phyloP scores from a whole-genome alignment of 2,888 invertebrate genomes.

The Tetranychus truncatus region DNA sequence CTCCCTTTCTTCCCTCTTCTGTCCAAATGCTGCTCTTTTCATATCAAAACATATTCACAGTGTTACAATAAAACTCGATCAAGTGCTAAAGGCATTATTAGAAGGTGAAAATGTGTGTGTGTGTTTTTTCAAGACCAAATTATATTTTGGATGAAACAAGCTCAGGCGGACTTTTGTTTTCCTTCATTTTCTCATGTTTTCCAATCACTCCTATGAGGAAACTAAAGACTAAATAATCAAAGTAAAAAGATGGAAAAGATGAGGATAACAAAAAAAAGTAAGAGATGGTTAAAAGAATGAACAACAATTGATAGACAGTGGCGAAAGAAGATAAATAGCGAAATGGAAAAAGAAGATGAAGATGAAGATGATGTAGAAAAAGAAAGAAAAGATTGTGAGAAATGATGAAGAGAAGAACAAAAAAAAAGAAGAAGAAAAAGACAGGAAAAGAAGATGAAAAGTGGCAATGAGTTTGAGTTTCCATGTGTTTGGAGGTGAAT shows the following conservation, averaged over 20 bases:
- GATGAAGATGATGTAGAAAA: not conserved
- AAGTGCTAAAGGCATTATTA: not conserved
- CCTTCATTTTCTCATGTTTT: not conserved
- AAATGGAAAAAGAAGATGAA: not conserved
- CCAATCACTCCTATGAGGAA: not conserved
- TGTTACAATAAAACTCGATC: not conserved
- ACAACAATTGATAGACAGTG: not conserved
- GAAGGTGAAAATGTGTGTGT: not conserved
- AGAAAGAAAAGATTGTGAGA: conserved; percentile 2
- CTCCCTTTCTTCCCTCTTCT: conserved; percentile 4
- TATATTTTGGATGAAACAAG: not conserved
- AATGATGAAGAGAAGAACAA: not conserved
- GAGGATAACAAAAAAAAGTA: not conserved
- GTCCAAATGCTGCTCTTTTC: not conserved
- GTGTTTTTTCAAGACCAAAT: not conserved
- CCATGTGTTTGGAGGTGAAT: not conserved
- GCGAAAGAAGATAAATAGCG: not conserved
- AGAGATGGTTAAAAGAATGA: not conserved
- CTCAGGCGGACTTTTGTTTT: not conserved
- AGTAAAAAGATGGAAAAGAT: not conserved
- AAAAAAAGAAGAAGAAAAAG: not conserved
- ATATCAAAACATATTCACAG: not conserved
- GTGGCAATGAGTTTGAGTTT: not conserved
- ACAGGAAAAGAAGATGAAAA: conserved; percentile 6
- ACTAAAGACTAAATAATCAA: not conserved